A percentile compares a stretch with the other conserved stretches of the same genome.
phyloP scores from a whole-genome alignment of 2,113 vertebrate genomes.

The Lasiurus borealis region DNA sequence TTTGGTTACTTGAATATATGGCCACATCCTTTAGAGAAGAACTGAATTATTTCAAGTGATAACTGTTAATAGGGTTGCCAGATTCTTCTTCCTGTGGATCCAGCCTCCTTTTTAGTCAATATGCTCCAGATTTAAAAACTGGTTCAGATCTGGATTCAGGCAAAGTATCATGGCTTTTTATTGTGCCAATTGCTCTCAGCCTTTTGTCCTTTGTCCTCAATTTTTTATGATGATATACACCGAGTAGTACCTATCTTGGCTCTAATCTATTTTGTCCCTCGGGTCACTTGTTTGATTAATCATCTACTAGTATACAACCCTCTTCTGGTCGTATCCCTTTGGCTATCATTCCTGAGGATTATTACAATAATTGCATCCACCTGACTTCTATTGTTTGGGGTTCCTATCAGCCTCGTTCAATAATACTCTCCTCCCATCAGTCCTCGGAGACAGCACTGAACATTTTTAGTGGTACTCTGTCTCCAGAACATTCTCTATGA shows the following conservation, averaged over 20 bases:
- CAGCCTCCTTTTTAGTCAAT: not conserved
- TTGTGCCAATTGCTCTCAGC: not conserved
- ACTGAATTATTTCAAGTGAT: not conserved
- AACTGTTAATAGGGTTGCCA: not conserved
- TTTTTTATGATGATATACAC: not conserved
- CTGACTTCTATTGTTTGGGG: not conserved
- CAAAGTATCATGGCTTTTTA: not conserved
- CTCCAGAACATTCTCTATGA: not conserved
- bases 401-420: not conserved
- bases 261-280: not conserved
- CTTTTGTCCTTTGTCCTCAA: not conserved
- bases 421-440: not conserved
- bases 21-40: not conserved
- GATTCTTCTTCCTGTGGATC: not conserved
- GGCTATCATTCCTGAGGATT: constrained; percentile 33
- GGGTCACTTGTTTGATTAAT: constrained; percentile 48
- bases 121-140: not conserved
- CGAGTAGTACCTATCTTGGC: not conserved
- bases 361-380: constrained; percentile 60
- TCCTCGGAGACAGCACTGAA: not conserved
- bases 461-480: not conserved
- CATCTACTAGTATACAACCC: not conserved
- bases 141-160: not conserved
- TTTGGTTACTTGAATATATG: not conserved
- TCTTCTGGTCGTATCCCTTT: not conserved